phyloP scores from a whole-genome alignment of 2,797 vertebrate genomes.

The Rhabdophis nuchalis region DNA sequence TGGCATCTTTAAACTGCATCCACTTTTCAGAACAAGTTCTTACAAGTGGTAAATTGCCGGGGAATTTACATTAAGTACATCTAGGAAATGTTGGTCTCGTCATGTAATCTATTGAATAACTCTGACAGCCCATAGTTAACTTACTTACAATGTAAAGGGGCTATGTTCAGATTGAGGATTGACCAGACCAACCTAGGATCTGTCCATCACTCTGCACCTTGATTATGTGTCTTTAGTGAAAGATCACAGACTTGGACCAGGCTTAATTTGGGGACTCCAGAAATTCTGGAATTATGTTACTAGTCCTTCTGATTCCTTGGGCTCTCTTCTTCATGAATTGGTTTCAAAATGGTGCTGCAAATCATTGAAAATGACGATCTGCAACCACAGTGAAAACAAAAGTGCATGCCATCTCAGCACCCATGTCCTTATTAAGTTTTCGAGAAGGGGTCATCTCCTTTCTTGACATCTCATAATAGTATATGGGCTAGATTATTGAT shows the following conservation, averaged over 20 bases:
- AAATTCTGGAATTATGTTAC: neutral
- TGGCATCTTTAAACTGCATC: neutral
- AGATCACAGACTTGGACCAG: neutral
- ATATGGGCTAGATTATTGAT: neutral
- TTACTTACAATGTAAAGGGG: neutral
- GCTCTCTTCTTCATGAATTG: neutral
- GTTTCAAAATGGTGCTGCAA: neutral
- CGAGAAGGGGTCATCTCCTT: neutral
- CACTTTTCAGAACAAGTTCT: neutral
- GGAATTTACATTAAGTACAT: neutral
- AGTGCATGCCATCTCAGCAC: neutral
- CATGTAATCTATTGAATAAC: neutral
- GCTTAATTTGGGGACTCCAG: neutral
- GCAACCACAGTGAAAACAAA: neutral
- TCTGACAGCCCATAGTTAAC: neutral
- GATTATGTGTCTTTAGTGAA: neutral
- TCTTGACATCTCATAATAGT: neutral
- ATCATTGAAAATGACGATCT: neutral
- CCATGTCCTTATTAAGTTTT: neutral
- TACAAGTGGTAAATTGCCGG: neutral
- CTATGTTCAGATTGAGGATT: neutral
- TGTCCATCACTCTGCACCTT: neutral
- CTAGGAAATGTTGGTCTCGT: neutral
- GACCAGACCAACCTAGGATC: neutral
- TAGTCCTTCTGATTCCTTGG: neutral